phyloP scores from a whole-genome alignment of 2,113 vertebrate genomes.

The Embiotoca jacksoni region DNA sequence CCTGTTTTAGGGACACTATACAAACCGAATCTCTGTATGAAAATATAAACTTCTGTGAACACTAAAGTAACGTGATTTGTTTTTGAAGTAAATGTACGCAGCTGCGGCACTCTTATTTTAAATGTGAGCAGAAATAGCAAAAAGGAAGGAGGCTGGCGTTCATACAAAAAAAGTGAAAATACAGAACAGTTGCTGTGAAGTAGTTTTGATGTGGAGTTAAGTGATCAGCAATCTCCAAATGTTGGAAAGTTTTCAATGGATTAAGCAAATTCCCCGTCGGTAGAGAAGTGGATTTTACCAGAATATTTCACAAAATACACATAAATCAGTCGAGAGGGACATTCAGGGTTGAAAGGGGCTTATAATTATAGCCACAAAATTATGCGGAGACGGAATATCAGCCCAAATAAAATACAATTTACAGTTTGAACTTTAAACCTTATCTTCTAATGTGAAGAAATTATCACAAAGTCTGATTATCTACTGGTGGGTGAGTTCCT shows the following conservation, averaged over 20 bases:
- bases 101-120: conserved; percentile 62
- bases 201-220: conserved; percentile 77
- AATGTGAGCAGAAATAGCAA: conserved; percentile 75
- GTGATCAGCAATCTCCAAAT: conserved; percentile 89
- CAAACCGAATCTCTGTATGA: conserved; percentile 94
- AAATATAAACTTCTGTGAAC: conserved; percentile 97
- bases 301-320: conserved; percentile 14
- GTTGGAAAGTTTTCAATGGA: conserved; percentile 89
- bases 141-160: conserved; percentile 32
- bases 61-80: conserved; percentile 90
- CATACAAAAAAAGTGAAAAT: conserved; percentile 33
- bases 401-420: conserved; percentile 58
- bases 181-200: conserved; percentile 79
- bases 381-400: conserved; percentile 50
- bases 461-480: conserved; percentile 34
- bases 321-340: conserved; percentile 50
- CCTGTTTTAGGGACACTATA: conserved; percentile 86
- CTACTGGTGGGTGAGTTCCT: conserved; percentile 43
- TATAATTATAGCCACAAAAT: conserved; percentile 61
- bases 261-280: conserved; percentile 84
- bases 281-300: conserved; percentile 53
- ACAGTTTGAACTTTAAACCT: conserved; percentile 45
- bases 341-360: conserved; percentile 57
- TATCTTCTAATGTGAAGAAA: conserved; percentile 32
- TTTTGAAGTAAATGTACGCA: conserved; percentile 90